These are phyloP conservation scores for Tenrec ecaudatus DNA, from an alignment of 2,113 vertebrate genomes.

Conservation along the genomic window DNA sequence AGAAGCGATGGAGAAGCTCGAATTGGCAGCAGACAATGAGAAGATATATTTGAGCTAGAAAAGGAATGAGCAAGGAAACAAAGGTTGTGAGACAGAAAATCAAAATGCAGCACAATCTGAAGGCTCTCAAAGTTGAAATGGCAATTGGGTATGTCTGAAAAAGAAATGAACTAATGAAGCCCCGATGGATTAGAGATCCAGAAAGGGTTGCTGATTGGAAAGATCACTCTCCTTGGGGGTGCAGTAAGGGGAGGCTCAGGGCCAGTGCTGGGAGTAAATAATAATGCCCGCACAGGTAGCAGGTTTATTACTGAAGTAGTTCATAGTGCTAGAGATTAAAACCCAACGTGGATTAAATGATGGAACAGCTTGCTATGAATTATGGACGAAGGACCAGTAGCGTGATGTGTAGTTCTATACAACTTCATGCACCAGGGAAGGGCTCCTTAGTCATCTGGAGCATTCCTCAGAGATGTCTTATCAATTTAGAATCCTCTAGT, in stretches of 20 bases:
- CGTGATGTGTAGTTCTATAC: slow-evolving; percentile 46
- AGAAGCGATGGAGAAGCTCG: neutral
- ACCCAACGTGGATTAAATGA: slow-evolving; percentile 56
- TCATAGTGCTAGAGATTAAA: slow-evolving; percentile 29
- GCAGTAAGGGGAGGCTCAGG: neutral
- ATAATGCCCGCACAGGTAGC: neutral
- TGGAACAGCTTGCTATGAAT: slow-evolving; percentile 56
- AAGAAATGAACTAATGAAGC: slow-evolving; percentile 51
- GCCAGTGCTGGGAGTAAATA: neutral
- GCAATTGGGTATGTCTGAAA: slow-evolving; percentile 40
- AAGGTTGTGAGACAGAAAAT: slow-evolving; percentile 57
- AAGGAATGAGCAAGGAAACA: slow-evolving; percentile 37
- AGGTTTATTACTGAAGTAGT: slow-evolving; percentile 11
- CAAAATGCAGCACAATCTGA: slow-evolving; percentile 25
- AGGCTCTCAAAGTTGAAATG: slow-evolving; percentile 22
- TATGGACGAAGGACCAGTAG: slow-evolving; percentile 35
- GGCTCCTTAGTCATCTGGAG: neutral
- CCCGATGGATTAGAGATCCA: slow-evolving; percentile 3
- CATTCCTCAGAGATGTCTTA: neutral
- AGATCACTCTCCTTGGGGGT: neutral
- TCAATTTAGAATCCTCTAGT: slow-evolving; percentile 54
- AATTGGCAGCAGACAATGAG: slow-evolving; percentile 34
- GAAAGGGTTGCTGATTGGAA: neutral
- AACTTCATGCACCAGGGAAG: slow-evolving; percentile 56
- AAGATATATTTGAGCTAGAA: slow-evolving; percentile 41